Evolutionary conservation across 2,888 invertebrate species (phyloP).

Genomic region (Cabera pusaria): DNA sequence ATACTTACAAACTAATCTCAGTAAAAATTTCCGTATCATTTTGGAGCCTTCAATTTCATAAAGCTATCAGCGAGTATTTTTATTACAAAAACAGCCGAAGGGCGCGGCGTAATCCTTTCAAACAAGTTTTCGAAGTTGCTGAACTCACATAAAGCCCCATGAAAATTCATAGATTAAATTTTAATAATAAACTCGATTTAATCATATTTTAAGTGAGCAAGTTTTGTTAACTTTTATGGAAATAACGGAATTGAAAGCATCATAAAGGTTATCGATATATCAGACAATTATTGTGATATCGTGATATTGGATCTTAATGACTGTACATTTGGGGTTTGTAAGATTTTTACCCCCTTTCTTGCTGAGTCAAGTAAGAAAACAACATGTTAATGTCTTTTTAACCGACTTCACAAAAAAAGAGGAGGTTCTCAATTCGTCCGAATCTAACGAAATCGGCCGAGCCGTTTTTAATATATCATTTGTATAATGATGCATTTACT

Average conservation of each 20-base stretch:
- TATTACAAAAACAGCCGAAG: conserved; percentile 20
- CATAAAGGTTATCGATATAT: not conserved
- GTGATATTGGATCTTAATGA: no score
- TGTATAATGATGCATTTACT: no score
- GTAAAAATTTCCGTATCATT: conserved; percentile 13
- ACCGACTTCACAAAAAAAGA: no score
- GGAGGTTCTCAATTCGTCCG: no score
- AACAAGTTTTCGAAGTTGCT: conserved; percentile 20
- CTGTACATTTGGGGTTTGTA: no score
- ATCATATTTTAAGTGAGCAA: conserved; percentile 2
- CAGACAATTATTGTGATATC: no score
- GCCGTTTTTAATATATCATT: no score
- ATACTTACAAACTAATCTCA: conserved; percentile 5
- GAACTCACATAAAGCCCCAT: conserved; percentile 25
- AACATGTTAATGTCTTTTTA: no score
- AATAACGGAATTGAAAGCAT: conserved; percentile 6
- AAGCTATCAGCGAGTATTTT: conserved; percentile 19
- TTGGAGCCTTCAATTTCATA: conserved; percentile 16
- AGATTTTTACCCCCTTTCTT: no score
- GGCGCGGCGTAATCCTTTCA: conserved; percentile 21
- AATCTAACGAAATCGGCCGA: no score
- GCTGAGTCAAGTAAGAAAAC: no score
- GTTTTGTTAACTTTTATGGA: no score
- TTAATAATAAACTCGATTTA: conserved; percentile 16
- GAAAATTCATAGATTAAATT: conserved; percentile 30